phyloP scores from a whole-genome alignment of 37 sponge, comb jelly and placozoan genomes.

The Hexactinellida sp. region DNA sequence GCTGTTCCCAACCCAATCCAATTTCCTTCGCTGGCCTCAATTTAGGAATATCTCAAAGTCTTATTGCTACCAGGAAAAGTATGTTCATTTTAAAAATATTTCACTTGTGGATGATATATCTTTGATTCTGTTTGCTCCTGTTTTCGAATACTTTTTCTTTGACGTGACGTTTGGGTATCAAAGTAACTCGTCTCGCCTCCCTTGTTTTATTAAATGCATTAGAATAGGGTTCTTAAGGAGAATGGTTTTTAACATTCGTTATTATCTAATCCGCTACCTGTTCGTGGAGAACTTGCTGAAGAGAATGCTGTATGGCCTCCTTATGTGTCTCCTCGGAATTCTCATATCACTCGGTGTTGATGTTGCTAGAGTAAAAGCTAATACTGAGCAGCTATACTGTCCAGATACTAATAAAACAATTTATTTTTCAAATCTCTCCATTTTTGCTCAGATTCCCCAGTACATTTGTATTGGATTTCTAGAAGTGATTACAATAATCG shows the following conservation, averaged over 20 bases:
- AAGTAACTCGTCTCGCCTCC: neutral
- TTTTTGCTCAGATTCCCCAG: neutral
- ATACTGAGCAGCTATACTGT: neutral
- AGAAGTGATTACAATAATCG: neutral
- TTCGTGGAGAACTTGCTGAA: neutral
- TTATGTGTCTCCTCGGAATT: neutral
- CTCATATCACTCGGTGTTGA: neutral
- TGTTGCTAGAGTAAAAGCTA: neutral
- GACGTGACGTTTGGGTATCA: neutral
- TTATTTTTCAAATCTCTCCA: neutral
- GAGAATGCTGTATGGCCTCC: neutral
- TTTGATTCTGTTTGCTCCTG: neutral
- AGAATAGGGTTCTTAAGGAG: neutral
- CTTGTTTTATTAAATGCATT: neutral
- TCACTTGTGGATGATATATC: neutral
- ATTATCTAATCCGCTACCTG: neutral
- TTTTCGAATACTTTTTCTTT: slow-evolving; percentile 11
- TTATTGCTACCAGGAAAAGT: neutral
- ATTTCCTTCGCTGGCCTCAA: neutral
- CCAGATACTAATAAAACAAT: neutral
- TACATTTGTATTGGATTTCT: neutral
- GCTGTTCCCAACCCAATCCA: neutral
- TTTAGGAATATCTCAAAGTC: neutral
- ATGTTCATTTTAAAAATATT: neutral
- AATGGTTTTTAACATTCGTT: neutral